Evolutionary conservation across 1,140 invertebrate species (phyloP), one percentile per base, ranked within the genome.

Genomic region (Heliconius congener): DNA sequence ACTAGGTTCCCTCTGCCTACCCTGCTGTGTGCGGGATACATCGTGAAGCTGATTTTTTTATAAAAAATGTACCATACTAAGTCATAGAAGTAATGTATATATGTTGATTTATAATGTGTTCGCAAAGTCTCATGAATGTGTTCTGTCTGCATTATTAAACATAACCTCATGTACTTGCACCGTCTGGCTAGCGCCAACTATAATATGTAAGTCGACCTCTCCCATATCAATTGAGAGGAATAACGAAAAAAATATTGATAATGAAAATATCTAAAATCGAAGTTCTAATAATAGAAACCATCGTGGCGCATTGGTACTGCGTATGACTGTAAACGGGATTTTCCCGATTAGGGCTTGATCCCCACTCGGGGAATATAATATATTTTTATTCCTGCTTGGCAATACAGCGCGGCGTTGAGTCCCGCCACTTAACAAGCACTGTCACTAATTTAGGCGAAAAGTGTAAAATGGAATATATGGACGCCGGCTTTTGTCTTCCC

Each of bases 121-220:
- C 37, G 74, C 74, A 79, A 79, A 79, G 73, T 60, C 73, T 70
- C 50, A 50, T 79, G 50, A 79, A 79, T 72, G 78, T 72, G 60
- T 55, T 76, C 78, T 52, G 74, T 76, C 73, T 79, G 78, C 78
- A 79, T 79, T 79, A 79, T 79, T 79, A 73, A 79, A 72, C 66
- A 72, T 57, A 79, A 71, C 73, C 60, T 71, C 77, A 74, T 74
- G 42, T 71, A 79, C 78, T 79, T 72, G 74, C 60, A 75, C 34
- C 66, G 78, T 78, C 77, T 78, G 72, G 77, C 55, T 39, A 78
- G 39, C 52, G 72, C 72, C 71, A 52, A 27, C 39, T 42, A 23
- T 74, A 70, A 71, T 71, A 39, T 74, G 73, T 79, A 71, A 70
- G 27, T 50, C 55, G 72, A 74, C 39, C 55, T 52, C 39, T 19